Percentiles rank a stretch among this genome's conserved stretches.
Evolutionary conservation across 1,140 invertebrate genomes (phyloP).

Genomic region (Anastrepha obliqua): DNA sequence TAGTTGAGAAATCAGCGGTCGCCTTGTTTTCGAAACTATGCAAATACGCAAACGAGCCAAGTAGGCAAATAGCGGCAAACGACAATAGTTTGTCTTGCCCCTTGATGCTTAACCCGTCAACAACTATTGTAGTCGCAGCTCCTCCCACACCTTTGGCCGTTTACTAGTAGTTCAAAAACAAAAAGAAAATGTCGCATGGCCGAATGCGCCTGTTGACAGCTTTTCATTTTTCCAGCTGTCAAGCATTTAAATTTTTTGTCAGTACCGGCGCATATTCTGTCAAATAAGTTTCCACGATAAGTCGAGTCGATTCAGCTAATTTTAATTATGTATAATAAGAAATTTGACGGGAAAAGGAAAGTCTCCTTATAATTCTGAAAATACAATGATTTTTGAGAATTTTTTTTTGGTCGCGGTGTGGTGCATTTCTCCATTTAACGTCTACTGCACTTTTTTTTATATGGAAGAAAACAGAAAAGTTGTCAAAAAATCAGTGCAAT

Average conservation of each 20-base stretch:
- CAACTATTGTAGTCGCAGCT: neutral
- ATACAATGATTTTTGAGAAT: too few species aligned
- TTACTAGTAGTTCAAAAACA: neutral
- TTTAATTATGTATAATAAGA: too few species aligned
- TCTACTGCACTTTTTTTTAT: too few species aligned
- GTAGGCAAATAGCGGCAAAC: neutral
- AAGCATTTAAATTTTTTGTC: neutral
- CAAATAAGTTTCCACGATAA: too few species aligned
- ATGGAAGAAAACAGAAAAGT: too few species aligned
- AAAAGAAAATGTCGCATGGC: neutral
- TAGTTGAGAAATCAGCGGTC: neutral
- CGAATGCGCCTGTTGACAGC: neutral
- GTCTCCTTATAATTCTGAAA: too few species aligned
- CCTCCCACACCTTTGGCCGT: neutral
- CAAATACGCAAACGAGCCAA: conserved; percentile 1
- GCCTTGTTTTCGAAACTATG: neutral
- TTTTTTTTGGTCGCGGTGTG: too few species aligned
- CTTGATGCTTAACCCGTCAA: neutral
- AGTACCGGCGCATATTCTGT: too few species aligned
- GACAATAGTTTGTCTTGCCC: neutral
- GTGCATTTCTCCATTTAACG: too few species aligned
- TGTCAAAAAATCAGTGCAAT: too few species aligned
- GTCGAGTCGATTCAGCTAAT: too few species aligned
- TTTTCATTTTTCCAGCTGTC: conserved; percentile 24
- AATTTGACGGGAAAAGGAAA: too few species aligned